Percentiles rank a stretch among this genome's conserved stretches.
These are phyloP conservation scores for Bos javanicus DNA, from an alignment of 2,113 vertebrate species.

Conservation along the genomic window DNA sequence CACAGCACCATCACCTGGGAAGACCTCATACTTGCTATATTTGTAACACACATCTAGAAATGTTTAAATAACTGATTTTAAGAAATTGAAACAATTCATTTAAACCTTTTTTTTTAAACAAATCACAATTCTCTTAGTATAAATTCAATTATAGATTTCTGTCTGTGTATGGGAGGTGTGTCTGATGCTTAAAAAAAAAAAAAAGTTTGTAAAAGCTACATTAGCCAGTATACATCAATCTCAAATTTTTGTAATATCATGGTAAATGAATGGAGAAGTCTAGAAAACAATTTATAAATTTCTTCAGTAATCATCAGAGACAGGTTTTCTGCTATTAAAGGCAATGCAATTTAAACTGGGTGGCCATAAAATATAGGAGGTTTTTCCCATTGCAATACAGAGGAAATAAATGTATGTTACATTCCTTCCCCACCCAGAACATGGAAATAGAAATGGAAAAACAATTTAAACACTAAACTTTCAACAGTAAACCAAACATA, in stretches of 20 bases:
- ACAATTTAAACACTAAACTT: conserved; percentile 25
- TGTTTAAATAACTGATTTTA: background rate
- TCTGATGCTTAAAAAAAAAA: background rate
- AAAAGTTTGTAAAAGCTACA: background rate
- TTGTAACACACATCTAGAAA: background rate
- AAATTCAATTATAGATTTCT: background rate
- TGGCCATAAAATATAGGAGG: background rate
- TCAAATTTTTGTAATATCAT: background rate
- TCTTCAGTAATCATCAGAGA: background rate
- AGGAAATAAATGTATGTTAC: background rate
- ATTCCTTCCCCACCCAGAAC: background rate
- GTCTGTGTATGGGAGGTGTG: background rate
- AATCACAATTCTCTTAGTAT: background rate
- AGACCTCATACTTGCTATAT: background rate
- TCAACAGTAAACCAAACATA: background rate
- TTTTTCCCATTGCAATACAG: background rate
- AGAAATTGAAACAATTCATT: background rate
- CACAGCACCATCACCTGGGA: background rate
- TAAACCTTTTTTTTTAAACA: background rate
- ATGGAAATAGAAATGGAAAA: conserved; percentile 43
- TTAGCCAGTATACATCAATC: background rate
- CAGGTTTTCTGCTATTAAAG: background rate
- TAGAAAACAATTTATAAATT: background rate
- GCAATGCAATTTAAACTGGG: background rate
- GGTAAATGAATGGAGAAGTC: background rate